These are phyloP conservation scores for Tauraco erythrolophus DNA, from an alignment of 2,113 vertebrate genomes.

Conservation along the genomic window DNA sequence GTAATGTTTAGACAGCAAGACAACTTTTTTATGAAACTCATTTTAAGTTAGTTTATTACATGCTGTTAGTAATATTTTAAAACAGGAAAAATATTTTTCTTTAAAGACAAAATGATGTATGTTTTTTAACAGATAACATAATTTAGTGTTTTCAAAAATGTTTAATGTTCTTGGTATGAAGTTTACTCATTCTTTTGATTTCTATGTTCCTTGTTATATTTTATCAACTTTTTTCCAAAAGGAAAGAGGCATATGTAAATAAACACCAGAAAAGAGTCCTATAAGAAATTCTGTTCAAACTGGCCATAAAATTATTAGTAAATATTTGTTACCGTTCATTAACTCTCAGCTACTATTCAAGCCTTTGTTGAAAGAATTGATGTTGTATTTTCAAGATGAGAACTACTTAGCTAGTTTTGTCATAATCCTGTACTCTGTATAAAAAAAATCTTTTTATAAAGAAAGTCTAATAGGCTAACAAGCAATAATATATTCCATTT, in stretches of 20 bases:
- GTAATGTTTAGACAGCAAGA: conserved; percentile 58
- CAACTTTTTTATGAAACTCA: conserved; percentile 73
- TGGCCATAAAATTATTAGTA: conserved; percentile 57
- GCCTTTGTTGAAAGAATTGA: conserved; percentile 67
- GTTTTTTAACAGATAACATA: conserved; percentile 69
- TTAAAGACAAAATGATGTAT: conserved; percentile 67
- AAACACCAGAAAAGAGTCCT: conserved; percentile 62
- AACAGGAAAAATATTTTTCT: conserved; percentile 73
- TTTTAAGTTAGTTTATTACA: conserved; percentile 75
- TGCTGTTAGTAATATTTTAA: conserved; percentile 73
- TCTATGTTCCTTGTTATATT: conserved; percentile 50
- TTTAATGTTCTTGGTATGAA: conserved; percentile 50
- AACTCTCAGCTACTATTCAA: conserved; percentile 65
- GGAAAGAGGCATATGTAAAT: conserved; percentile 69
- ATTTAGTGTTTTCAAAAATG: conserved; percentile 58
- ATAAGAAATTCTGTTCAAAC: conserved; percentile 56
- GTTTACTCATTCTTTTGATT: conserved; percentile 54
- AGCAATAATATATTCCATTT: conserved; percentile 75
- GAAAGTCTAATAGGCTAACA: conserved; percentile 75
- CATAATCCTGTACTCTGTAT: conserved; percentile 75
- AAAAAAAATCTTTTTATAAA: conserved; percentile 73
- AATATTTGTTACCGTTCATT: conserved; percentile 59
- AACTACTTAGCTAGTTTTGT: conserved; percentile 71
- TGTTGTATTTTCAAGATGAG: conserved; percentile 74
- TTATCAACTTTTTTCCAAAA: conserved; percentile 43